Percentiles rank a stretch among this genome's conserved stretches.
Evolutionary conservation across 2,888 invertebrate genomes (phyloP).

Genomic region (Apantesis nais): DNA sequence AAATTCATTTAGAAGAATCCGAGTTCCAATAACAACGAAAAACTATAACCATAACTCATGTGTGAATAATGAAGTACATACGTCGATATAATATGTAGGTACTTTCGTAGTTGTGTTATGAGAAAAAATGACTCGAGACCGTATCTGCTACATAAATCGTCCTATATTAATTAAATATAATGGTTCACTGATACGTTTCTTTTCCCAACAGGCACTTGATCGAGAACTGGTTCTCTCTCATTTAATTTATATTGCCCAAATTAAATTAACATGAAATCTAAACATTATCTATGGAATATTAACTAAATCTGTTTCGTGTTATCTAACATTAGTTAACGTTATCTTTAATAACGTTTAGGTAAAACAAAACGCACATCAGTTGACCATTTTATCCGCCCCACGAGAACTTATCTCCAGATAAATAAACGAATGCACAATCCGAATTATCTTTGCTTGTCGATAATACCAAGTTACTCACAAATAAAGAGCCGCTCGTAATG

Average conservation of each 20-base stretch:
- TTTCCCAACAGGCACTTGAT: conserved; percentile 64
- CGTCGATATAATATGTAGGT: conserved; percentile 37
- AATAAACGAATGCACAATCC: conserved; percentile 36
- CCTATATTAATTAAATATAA: conserved; percentile 78
- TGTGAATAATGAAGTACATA: conserved; percentile 61
- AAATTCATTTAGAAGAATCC: conserved; percentile 35
- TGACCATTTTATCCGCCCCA: conserved; percentile 13
- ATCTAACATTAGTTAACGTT: conserved; percentile 48
- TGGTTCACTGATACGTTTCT: conserved; percentile 71
- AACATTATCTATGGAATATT: conserved; percentile 68
- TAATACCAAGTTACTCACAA: conserved; percentile 50
- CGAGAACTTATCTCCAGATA: conserved; percentile 17
- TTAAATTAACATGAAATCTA: conserved; percentile 72
- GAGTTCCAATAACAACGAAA: conserved; percentile 46
- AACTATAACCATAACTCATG: conserved; percentile 69
- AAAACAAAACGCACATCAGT: conserved; percentile 38
- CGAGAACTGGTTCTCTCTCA: conserved; percentile 68
- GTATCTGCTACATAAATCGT: conserved; percentile 71
- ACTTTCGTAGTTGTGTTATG: conserved; percentile 61
- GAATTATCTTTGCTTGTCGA: conserved; percentile 42
- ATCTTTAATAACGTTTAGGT: conserved; percentile 39
- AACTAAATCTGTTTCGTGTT: conserved; percentile 52
- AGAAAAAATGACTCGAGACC: conserved; percentile 70
- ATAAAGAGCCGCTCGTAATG: conserved; percentile 66
- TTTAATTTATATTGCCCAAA: conserved; percentile 77